These are phyloP conservation scores for Scomber japonicus DNA, from an alignment of 2,113 vertebrate species.

Conservation along the genomic window DNA sequence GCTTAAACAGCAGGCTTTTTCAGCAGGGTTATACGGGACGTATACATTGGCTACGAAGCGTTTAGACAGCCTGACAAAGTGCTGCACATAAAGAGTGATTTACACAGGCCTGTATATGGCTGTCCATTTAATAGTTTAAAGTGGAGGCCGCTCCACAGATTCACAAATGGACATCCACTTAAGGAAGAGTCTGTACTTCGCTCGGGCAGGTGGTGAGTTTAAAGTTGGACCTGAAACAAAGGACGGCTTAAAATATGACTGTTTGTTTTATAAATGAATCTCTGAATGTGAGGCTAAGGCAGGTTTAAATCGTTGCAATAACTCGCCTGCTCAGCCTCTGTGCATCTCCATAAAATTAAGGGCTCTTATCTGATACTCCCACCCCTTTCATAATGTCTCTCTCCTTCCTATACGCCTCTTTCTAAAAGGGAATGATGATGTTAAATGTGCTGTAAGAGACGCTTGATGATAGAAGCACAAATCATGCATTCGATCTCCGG, in stretches of 20 bases:
- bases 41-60: constrained; percentile 33
- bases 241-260: constrained; percentile 1
- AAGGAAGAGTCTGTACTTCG: constrained; percentile 1
- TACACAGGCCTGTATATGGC: constrained; percentile 16
- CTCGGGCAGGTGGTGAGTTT: constrained; percentile 1
- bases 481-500: constrained; percentile 35
- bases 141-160: constrained; percentile 22
- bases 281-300: background rate
- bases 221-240: constrained; percentile 13
- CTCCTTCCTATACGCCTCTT: constrained; percentile 13
- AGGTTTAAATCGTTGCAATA: background rate
- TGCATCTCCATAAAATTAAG: constrained; percentile 43
- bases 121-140: constrained; percentile 41
- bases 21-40: constrained; percentile 30
- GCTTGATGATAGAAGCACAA: constrained; percentile 21
- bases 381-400: constrained; percentile 14
- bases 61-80: constrained; percentile 47
- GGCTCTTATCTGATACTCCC: constrained; percentile 40
- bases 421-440: constrained; percentile 18
- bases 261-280: constrained; percentile 41
- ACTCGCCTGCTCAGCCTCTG: constrained; percentile 17
- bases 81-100: constrained; percentile 55
- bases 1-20: constrained; percentile 51
- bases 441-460: constrained; percentile 30
- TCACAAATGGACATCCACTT: constrained; percentile 21